These are phyloP conservation scores for Eolophus roseicapilla DNA, from an alignment of 2,113 vertebrate species.

Conservation along the genomic window DNA sequence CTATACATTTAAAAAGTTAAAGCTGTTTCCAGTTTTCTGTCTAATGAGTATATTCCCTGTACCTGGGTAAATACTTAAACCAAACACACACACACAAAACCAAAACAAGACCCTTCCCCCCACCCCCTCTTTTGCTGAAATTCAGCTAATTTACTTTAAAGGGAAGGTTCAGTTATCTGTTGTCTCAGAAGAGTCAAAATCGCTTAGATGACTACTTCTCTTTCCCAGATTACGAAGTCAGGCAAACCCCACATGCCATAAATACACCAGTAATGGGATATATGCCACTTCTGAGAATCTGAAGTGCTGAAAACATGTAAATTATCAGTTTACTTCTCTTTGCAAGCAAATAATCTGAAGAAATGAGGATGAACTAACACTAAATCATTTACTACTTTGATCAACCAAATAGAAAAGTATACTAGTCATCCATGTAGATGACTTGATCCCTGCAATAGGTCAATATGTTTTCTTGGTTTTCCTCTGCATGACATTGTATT, in stretches of 20 bases:
- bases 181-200: neutral
- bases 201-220: neutral
- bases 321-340: neutral
- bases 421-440: neutral
- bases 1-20: neutral
- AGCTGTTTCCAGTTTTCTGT: neutral
- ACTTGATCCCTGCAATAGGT: neutral
- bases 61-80: neutral
- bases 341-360: neutral
- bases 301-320: neutral
- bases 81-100: fast-evolving
- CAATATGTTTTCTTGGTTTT: neutral
- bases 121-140: neutral
- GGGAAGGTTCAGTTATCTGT: neutral
- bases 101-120: neutral
- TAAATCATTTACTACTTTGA: neutral
- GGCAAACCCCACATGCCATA: neutral
- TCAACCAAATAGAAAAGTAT: neutral
- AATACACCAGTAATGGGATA: neutral
- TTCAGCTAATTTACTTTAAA: neutral
- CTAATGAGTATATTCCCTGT: neutral
- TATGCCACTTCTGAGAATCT: neutral
- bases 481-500: neutral
- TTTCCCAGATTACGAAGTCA: neutral
- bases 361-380: neutral